Base-by-base conservation (phyloP, 2,888 invertebrate genomes). In the Oithona nana region DNA sequence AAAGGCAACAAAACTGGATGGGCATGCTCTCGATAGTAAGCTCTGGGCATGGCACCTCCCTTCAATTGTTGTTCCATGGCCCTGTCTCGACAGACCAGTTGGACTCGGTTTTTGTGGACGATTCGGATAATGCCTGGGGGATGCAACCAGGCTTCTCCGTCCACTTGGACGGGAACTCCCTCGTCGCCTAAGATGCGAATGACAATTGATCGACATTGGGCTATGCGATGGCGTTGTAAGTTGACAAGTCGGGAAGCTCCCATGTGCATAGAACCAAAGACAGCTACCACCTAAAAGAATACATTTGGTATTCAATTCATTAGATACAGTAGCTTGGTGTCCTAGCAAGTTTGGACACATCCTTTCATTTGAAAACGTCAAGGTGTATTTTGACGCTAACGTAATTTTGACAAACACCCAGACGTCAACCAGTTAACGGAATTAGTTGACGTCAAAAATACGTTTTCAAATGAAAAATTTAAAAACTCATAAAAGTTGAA, bases 111-210 rank as follows among this genome's bases (percentile, higher is more conserved):
- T 76, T 95, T 95, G 75, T 95, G 95, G 68, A 92, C 83, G 67
- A 97, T 94, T 63, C 90, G 79, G 67, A 97, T 90, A 72, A 92
- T 88, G 48, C 95, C 95, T 0, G 97, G 94, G 0, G 92, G 90
- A 73, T 95, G 95, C 50, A 94, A 79, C 95, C 95, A 95, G 1
- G 95, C 94, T 74, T 97, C 97, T 0, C 95, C 97, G 71, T 97
- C 95, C 50, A 94, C 94, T 76, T 88, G 89, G 61, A 94, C 88
- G 0, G 94, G 94, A 22, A 94, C 89, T 59, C 90, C 87, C 75
- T 77, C 76, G 63, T 75, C 75, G 70, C 83, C 94, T 68, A 93
- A 76, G 69, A 97, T 94, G 71, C 89, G 93, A 67, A 95, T 94
- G 75, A 93, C 93, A 1, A 97, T 88, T 49, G 88, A 87, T 68